These are phyloP conservation scores for Quadroppia sp. DNA, from an alignment of 2,888 invertebrate species.

Conservation along the genomic window DNA sequence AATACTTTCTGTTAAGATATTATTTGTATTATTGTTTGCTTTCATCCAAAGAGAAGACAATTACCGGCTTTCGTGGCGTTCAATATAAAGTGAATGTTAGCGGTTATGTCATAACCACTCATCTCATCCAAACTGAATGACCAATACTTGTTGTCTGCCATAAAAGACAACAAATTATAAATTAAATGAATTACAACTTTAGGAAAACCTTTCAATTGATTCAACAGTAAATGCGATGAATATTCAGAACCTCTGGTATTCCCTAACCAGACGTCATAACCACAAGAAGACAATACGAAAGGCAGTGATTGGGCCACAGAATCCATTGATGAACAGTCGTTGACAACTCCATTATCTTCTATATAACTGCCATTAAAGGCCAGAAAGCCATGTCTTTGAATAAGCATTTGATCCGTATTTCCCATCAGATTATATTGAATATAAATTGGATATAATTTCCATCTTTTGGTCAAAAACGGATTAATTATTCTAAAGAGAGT, in stretches of 20 bases:
- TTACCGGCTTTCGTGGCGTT: background rate
- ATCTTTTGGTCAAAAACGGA: conserved; percentile 6
- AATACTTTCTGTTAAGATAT: conserved; percentile 46
- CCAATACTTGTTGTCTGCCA: conserved; percentile 53
- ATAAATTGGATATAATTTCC: conserved; percentile 21
- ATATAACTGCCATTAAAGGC: background rate
- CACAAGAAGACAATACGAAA: conserved; percentile 22
- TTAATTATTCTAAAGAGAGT: conserved; percentile 36
- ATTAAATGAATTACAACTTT: background rate
- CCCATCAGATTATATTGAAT: conserved; percentile 12
- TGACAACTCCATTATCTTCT: background rate
- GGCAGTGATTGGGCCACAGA: conserved; percentile 45
- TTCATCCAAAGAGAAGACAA: too few species aligned
- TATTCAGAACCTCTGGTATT: conserved; percentile 57
- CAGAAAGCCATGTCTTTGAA: background rate
- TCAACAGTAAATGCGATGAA: conserved; percentile 50
- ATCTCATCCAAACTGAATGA: conserved; percentile 54
- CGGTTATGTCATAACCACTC: conserved; percentile 4
- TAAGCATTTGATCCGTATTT: background rate
- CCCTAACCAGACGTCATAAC: conserved; percentile 58
- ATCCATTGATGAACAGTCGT: background rate
- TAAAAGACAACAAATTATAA: background rate
- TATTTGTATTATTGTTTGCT: too few species aligned
- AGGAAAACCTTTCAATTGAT: background rate
- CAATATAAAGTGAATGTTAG: background rate